Evolutionary conservation across 37 sponge, comb jelly and placozoan genomes (phyloP), one percentile per base, ranked within the genome.

Genomic region (Spongilla lacustris): DNA sequence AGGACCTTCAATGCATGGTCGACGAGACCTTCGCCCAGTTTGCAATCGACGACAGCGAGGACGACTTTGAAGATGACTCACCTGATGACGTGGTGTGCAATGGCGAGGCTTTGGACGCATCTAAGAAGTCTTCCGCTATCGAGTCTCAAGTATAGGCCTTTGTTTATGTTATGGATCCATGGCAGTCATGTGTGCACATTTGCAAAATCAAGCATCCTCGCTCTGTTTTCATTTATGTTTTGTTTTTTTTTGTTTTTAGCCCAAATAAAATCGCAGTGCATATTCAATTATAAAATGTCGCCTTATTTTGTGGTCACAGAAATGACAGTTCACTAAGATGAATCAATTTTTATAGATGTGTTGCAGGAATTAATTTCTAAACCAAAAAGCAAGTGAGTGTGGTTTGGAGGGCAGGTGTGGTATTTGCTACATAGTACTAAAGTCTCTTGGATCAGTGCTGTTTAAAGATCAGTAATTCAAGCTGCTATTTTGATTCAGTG

Each of bases 11-110:
- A 27, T 38, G 69, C 0, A 25, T 85, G 33, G 34, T 93, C 29
- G 93, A 93, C 66, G 86, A 88, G 49, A 93, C 93, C 2, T 93
- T 93, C 58, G 77, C 83, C 32, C 89, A 93, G 86, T 93, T 93
- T 89, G 93, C 85, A 13, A 41, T 81, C 24, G 93, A 88, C 36
- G 92, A 92, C 72, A 84, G 84, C 67, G 88, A 92, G 50, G 89
- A 93, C 50, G 93, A 93, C 36, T 78, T 82, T 19, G 77, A 50
- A 21, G 38, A 50, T 25, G 87, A 80, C 22, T 80, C 75, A 29
- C 36, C 38, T n/a, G 73, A 37, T 73, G 66, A 36, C 32, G 89
- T 71, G 1, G 26, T 9, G 30, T 74, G 84, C 71, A 69, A 37
- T 58, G 80, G 28, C 4, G 49, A 37, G 21, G 35, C 21, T 72